phyloP scores from a whole-genome alignment of 2,888 invertebrate species.

The Sipha maydis region DNA sequence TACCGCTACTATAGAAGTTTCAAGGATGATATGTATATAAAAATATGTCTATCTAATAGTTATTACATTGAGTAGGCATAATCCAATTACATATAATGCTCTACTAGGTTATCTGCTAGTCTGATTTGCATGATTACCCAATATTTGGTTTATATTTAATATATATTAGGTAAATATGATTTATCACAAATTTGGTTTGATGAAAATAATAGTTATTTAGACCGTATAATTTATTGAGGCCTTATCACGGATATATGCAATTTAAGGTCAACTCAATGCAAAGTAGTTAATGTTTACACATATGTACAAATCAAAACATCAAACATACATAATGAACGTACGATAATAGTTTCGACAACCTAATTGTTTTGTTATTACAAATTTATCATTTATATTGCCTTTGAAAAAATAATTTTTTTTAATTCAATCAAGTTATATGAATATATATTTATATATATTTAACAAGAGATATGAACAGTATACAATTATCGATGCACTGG shows the following conservation, averaged over 20 bases:
- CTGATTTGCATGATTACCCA: neutral
- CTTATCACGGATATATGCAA: constrained; percentile 21
- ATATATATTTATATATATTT: no score
- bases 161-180: neutral
- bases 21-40: constrained; percentile 25
- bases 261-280: constrained; percentile 47
- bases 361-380: neutral
- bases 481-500: no score
- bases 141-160: neutral
- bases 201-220: neutral
- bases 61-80: neutral
- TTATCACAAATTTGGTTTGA: neutral
- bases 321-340: neutral
- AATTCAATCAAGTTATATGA: no score
- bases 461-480: no score
- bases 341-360: neutral
- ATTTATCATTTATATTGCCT: no score
- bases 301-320: constrained; percentile 50
- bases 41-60: neutral
- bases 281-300: constrained; percentile 38
- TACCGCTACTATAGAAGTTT: neutral
- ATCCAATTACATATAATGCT: neutral
- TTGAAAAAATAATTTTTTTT: no score
- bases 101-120: constrained; percentile 6
- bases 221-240: neutral